phyloP scores from a whole-genome alignment of 53 echinoderm and acorn worm species.

The Echinometra lucunter region DNA sequence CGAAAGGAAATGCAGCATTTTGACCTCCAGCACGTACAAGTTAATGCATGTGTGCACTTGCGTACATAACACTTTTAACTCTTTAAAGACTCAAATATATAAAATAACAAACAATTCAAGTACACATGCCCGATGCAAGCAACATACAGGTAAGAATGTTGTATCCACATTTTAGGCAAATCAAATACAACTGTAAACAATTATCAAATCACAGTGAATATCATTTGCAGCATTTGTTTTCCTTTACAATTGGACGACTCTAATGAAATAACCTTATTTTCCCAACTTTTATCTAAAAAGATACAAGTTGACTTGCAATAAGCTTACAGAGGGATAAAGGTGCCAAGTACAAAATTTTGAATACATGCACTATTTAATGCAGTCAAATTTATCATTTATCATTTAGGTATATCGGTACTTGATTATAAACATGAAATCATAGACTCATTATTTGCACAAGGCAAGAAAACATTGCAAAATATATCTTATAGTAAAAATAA shows the following conservation, averaged over 20 bases:
- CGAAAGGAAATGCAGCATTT: neutral
- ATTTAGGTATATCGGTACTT: neutral
- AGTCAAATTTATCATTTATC: neutral
- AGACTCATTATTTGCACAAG: neutral
- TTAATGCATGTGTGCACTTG: neutral
- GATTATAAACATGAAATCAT: neutral
- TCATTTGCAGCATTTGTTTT: neutral
- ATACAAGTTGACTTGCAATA: neutral
- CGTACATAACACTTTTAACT: neutral
- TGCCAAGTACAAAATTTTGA: neutral
- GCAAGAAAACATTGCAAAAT: neutral
- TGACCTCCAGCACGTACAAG: neutral
- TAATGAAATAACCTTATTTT: neutral
- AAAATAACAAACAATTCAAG: neutral
- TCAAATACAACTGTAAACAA: neutral
- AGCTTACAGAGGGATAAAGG: neutral
- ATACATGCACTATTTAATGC: neutral
- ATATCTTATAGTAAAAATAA: neutral
- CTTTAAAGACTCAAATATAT: neutral
- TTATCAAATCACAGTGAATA: neutral
- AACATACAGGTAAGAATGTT: neutral
- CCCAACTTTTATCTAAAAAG: neutral
- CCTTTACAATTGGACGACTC: neutral
- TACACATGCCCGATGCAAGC: neutral
- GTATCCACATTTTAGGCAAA: neutral